These are phyloP conservation scores for Columba guinea DNA, from an alignment of 2,797 vertebrate species.

Conservation along the genomic window DNA sequence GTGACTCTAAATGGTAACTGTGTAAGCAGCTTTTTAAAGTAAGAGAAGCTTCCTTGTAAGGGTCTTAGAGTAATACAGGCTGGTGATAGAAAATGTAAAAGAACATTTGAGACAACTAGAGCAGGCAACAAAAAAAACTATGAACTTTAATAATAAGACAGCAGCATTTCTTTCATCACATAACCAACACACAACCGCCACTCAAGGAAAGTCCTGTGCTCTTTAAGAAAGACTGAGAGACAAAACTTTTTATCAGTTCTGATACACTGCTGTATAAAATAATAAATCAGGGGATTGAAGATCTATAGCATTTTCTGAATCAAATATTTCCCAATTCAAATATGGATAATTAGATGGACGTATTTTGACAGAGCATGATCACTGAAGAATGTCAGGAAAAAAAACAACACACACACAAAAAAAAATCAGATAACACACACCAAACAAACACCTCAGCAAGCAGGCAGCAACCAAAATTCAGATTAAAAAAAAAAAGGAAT, in stretches of 20 bases:
- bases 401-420: too few relatives aligned
- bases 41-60: not conserved
- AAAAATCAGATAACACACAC: too few relatives aligned
- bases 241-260: not conserved
- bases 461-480: not conserved
- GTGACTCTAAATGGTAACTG: not conserved
- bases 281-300: not conserved
- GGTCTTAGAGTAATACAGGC: not conserved
- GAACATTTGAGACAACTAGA: not conserved
- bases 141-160: not conserved
- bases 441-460: not conserved
- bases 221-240: not conserved
- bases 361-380: not conserved
- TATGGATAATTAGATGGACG: not conserved
- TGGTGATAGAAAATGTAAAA: not conserved
- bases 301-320: not conserved
- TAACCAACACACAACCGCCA: not conserved
- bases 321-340: not conserved
- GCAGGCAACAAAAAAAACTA: not conserved
- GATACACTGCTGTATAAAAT: not conserved
- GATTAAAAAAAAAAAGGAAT: not conserved
- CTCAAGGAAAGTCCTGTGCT: not conserved
- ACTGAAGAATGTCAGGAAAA: not conserved
- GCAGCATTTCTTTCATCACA: not conserved
- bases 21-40: not conserved